phyloP scores from a whole-genome alignment of 2,888 invertebrate species.

The Cyaniris semiargus region DNA sequence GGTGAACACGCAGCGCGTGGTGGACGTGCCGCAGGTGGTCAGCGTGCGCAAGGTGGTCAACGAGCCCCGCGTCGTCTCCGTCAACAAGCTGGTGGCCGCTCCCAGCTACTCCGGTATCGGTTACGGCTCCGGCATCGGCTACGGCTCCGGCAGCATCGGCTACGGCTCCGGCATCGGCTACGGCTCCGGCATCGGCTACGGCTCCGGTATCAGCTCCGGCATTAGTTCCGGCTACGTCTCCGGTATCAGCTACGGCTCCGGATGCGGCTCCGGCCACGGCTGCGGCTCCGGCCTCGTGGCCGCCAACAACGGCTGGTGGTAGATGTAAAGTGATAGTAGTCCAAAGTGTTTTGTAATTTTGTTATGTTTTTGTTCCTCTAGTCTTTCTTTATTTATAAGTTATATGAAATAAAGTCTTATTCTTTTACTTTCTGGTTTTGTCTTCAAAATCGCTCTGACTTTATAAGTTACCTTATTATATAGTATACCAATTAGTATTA shows the following conservation, averaged over 20 bases:
- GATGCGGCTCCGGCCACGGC: constrained; percentile 38
- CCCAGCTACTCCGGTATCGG: constrained; percentile 41
- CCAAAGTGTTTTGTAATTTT: not conserved
- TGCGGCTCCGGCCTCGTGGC: not conserved
- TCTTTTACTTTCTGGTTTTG: not conserved
- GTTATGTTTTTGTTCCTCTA: not conserved
- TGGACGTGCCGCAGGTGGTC: constrained; percentile 53
- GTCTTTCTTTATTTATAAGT: not conserved
- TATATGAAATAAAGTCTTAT: not conserved
- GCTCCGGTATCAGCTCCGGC: constrained; percentile 34
- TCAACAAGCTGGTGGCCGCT: constrained; percentile 57
- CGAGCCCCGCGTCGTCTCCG: constrained; percentile 57
- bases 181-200: constrained; percentile 39
- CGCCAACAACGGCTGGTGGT: constrained; percentile 45
- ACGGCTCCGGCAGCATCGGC: constrained; percentile 40
- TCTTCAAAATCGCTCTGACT: too few species aligned
- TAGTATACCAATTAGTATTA: too few species aligned
- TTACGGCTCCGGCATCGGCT: constrained; percentile 39
- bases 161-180: constrained; percentile 36
- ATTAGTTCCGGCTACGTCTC: constrained; percentile 42
- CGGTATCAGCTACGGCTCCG: constrained; percentile 31
- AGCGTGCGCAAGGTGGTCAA: constrained; percentile 55
- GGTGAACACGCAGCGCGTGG: constrained; percentile 51
- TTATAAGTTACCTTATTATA: too few species aligned
- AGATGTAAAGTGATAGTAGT: constrained; percentile 26